Percentiles rank a stretch among this genome's conserved stretches.
Conservation (phyloP, 2,797 vertebrate genomes). For the Rhinophrynus dorsalis region DNA sequence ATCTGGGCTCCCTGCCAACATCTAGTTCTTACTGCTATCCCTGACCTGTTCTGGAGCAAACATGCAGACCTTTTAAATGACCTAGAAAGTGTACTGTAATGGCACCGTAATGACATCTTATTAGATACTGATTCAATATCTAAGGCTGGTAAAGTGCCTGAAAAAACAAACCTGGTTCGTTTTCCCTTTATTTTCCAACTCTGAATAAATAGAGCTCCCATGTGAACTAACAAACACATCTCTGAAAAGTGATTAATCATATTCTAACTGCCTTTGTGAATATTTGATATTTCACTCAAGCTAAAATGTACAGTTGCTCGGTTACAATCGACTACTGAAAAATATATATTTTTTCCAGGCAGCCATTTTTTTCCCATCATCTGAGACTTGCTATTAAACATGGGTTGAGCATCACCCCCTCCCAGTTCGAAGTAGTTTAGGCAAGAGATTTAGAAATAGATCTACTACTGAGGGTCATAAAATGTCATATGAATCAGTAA, state of each 20-base stretch:
- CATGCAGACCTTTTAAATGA: not conserved
- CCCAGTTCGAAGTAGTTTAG: no score
- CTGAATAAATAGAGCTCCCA: not conserved
- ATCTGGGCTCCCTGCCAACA: constrained; percentile 11
- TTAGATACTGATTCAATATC: not conserved
- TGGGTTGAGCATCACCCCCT: no score
- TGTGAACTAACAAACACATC: not conserved
- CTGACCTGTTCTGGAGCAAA: not conserved
- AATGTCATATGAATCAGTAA: no score
- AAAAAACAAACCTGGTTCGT: not conserved
- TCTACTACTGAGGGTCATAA: no score
- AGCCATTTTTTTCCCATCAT: no score
- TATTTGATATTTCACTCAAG: not conserved
- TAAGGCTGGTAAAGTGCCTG: constrained; percentile 11
- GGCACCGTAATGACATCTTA: constrained; percentile 1
- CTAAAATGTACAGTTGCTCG: no score
- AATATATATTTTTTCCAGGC: no score
- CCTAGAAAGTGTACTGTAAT: not conserved
- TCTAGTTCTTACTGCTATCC: not conserved
- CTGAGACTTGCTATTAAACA: no score
- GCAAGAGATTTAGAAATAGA: no score
- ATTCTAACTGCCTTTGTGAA: not conserved
- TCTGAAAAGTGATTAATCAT: not conserved
- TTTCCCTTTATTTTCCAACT: not conserved
- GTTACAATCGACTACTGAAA: no score